These are phyloP conservation scores for Microcebus murinus DNA, from an alignment of 2,113 vertebrate species.

Conservation along the genomic window DNA sequence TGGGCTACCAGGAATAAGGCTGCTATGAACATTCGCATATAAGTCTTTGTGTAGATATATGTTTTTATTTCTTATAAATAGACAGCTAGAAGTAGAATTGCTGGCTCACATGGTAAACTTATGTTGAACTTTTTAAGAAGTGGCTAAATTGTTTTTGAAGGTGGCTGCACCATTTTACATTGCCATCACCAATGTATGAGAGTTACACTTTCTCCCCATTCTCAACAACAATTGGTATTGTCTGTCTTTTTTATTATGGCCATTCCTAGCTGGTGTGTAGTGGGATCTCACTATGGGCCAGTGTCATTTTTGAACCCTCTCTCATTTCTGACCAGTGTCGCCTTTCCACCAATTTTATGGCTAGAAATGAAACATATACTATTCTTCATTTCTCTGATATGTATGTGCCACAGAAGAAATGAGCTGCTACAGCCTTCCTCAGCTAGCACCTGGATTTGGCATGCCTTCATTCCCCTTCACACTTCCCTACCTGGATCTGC, in stretches of 20 bases:
- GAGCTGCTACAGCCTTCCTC: not conserved
- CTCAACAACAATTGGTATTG: not conserved
- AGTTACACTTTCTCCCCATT: not conserved
- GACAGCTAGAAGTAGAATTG: not conserved
- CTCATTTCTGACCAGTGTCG: not conserved
- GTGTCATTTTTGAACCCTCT: not conserved
- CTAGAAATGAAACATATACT: not conserved
- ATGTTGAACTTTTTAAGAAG: conserved; percentile 22
- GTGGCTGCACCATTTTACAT: not conserved
- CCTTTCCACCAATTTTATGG: not conserved
- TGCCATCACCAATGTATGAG: not conserved
- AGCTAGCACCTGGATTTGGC: not conserved
- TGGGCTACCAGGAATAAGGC: not conserved
- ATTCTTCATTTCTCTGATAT: not conserved
- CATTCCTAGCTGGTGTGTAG: not conserved
- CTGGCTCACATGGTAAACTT: not conserved
- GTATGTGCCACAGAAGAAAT: not conserved
- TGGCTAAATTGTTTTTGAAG: not conserved
- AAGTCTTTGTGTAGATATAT: not conserved
- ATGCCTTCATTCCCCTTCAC: not conserved
- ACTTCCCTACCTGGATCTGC: not conserved
- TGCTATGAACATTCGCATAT: not conserved
- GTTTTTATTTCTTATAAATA: conserved; percentile 41
- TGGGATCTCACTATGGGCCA: not conserved
- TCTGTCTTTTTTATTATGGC: not conserved